Evolutionary conservation across 2,888 invertebrate species (phyloP), one percentile per base, ranked within the genome.

Genomic region (Hedychridium roseum): DNA sequence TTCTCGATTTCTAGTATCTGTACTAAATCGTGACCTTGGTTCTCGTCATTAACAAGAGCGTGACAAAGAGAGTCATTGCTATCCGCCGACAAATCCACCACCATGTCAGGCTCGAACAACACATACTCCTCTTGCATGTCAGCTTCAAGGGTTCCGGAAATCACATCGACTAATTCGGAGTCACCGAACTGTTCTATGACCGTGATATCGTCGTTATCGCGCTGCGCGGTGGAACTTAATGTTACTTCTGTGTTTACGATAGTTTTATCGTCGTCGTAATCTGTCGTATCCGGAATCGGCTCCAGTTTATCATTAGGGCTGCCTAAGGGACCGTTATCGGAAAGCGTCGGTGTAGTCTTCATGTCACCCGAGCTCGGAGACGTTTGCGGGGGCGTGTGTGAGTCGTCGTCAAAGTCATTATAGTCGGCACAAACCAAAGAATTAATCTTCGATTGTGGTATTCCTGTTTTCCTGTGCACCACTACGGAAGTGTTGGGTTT

Each of bases 41-140:
- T 74, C 9, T 59, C 68, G 17, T 77, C 78, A 43, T 75, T 78
- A 3, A 78, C 78, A 53, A 80, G 70, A 3, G 78, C 77, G 23
- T 78, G 78, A 14, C 79, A 76, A 12, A 80, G 60, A 0, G 80
- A 82, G 65, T 84, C 85, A 50, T 86, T 86, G 26, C 83, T 81
- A 18, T 83, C 82, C 1, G 81, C 81, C 1, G 83, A 80, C 54
- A 85, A 81, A 60, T 86, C 86, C 0, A 82, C 82, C 1, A 85
- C 83, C 70, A 83, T 83, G 36, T 85, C 86, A 0, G 85, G 81
- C 1, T 86, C 84, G 64, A 87, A 88, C 1, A 88, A 68, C 5
- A 87, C 82, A 64, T 85, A 88, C 54, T 87, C 86, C 54, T 87
- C 85, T 3, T 83, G 80, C 56, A 83, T 83, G 53, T 83, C 84